Conservation (phyloP, 1,140 invertebrate genomes). For the Eumaeus atala region DNA sequence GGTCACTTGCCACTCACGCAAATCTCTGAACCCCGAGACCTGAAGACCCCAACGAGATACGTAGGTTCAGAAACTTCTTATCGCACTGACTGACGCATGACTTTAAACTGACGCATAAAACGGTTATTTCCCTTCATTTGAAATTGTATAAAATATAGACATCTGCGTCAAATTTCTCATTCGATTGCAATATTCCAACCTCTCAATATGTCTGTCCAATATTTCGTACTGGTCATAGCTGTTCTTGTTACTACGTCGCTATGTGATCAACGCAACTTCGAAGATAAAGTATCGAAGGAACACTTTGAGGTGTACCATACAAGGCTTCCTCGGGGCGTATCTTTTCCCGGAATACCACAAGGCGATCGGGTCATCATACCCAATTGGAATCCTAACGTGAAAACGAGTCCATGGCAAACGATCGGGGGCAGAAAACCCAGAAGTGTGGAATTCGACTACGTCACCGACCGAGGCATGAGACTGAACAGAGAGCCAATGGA, state of each 20-base stretch:
- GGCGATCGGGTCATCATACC: constrained; percentile 1
- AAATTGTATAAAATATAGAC: too few species aligned
- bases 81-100: too few species aligned
- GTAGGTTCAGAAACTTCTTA: too few species aligned
- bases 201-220: not conserved
- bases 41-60: too few species aligned
- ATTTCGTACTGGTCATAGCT: constrained; percentile 2
- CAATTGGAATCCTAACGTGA: constrained; percentile 14
- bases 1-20: too few species aligned
- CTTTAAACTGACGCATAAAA: too few species aligned
- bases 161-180: too few species aligned
- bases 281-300: not conserved
- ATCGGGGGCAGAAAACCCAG: constrained; percentile 1
- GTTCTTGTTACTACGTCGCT: not conserved
- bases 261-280: not conserved
- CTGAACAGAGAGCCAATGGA: too few species aligned
- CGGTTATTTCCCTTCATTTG: too few species aligned
- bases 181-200: too few species aligned
- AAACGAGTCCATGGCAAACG: constrained; percentile 10
- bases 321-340: not conserved
- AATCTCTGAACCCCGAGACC: too few species aligned
- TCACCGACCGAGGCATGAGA: not conserved
- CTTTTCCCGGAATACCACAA: constrained; percentile 10
- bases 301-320: not conserved
- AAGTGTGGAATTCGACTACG: not conserved